Evolutionary conservation across 2,113 vertebrate species (phyloP).

Genomic region (Nesogale talazaci): DNA sequence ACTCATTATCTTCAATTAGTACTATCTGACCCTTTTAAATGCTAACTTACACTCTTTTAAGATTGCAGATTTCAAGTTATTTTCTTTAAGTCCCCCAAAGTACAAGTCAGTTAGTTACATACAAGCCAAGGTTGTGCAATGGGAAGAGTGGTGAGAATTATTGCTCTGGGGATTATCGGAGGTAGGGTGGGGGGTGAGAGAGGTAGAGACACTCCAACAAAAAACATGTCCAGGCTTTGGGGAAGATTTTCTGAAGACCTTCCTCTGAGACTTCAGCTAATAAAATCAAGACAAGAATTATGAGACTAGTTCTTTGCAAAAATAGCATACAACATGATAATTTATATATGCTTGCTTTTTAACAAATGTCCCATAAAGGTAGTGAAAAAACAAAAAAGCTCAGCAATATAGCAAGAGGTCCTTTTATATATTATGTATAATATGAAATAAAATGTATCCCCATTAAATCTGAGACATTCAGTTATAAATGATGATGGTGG

Average conservation of each 20-base stretch:
- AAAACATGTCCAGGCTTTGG: not conserved
- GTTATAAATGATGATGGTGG: not conserved
- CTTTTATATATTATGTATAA: slow-evolving; percentile 26
- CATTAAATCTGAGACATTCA: not conserved
- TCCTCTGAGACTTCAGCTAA: slow-evolving; percentile 23
- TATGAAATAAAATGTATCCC: not conserved
- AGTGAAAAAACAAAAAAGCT: not conserved
- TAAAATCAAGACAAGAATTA: not conserved
- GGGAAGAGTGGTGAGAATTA: not conserved
- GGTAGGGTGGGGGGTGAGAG: too few relatives aligned
- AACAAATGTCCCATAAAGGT: not conserved
- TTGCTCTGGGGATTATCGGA: not conserved
- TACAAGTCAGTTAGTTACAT: not conserved
- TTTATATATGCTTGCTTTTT: not conserved
- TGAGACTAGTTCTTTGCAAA: slow-evolving; percentile 9
- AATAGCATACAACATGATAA: not conserved
- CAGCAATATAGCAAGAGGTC: not conserved
- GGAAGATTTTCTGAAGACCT: not conserved
- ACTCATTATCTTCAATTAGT: not conserved
- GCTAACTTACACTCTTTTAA: not conserved
- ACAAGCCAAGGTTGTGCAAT: not conserved
- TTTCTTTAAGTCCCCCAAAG: not conserved
- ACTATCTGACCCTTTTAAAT: not conserved
- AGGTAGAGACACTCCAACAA: not conserved
- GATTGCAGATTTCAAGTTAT: not conserved